A percentile compares a stretch with the other conserved stretches of the same genome.
These are phyloP conservation scores for Falco rusticolus DNA, from an alignment of 2,797 vertebrate genomes.

Conservation along the genomic window DNA sequence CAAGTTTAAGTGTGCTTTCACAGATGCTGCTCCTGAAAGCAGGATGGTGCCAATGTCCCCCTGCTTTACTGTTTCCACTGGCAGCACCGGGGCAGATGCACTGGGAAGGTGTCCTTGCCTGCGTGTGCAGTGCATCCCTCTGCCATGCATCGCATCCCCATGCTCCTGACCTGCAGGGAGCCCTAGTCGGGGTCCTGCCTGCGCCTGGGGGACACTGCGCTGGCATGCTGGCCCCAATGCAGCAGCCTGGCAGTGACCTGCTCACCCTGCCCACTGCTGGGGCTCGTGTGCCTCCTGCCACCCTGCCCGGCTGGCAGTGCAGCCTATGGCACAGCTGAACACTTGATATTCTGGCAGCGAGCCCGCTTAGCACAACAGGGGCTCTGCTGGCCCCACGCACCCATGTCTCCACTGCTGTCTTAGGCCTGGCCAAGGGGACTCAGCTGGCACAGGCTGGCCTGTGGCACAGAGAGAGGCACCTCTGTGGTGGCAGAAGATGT, in stretches of 20 bases:
- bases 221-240: rapidly evolving
- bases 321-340: slow-evolving; percentile 14
- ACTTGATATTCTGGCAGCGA: slow-evolving; percentile 43
- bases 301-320: background rate
- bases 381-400: background rate
- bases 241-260: background rate
- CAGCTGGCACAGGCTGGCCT: background rate
- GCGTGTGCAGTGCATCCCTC: rapidly evolving
- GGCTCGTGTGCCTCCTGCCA: background rate
- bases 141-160: background rate
- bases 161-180: background rate
- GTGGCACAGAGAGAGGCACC: background rate
- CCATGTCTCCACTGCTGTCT: background rate
- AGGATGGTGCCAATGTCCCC: background rate
- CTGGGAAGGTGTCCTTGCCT: background rate
- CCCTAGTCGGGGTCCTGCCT: background rate
- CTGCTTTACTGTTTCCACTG: background rate
- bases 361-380: slow-evolving; percentile 5
- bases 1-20: background rate
- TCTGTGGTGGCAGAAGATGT: background rate
- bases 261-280: background rate
- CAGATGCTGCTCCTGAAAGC: background rate
- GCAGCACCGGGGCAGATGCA: background rate
- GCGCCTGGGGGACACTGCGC: background rate
- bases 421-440: background rate